Percentiles rank a stretch among this genome's conserved stretches.
Conservation (phyloP, 2,113 vertebrate species). For the Percopsis transmontana region DNA sequence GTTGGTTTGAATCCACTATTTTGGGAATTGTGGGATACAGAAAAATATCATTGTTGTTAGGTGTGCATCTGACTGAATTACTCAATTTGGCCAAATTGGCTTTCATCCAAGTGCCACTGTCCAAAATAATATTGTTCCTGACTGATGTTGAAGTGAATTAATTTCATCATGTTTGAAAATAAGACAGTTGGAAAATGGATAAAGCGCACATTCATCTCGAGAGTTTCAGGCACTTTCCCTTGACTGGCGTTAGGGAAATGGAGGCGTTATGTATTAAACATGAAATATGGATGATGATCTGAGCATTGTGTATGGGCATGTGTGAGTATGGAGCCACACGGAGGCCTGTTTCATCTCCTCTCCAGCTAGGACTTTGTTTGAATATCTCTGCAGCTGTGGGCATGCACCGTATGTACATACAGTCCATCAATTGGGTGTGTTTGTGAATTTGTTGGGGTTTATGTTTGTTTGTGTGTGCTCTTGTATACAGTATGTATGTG, state of each 20-base stretch:
- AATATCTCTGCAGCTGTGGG: constrained; percentile 31
- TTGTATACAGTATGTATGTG: constrained; percentile 32
- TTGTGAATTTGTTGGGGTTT: constrained; percentile 36
- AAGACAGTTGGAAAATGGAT: constrained; percentile 34
- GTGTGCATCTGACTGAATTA: too few relatives aligned
- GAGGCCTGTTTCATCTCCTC: constrained; percentile 33
- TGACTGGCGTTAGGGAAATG: constrained; percentile 40
- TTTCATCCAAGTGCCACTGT: too few relatives aligned
- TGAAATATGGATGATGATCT: constrained; percentile 57
- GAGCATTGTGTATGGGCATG: constrained; percentile 32
- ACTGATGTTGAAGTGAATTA: not conserved
- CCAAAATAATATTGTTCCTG: too few relatives aligned
- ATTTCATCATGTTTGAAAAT: not conserved
- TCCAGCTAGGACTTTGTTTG: constrained; percentile 25
- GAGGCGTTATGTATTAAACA: constrained; percentile 50
- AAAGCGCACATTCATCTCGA: constrained; percentile 25
- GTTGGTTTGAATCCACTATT: too few relatives aligned
- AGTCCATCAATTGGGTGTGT: not conserved
- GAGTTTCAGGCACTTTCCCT: not conserved
- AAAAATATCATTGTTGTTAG: too few relatives aligned
- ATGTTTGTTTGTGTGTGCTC: constrained; percentile 38
- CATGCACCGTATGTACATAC: constrained; percentile 1
- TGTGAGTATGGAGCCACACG: constrained; percentile 3
- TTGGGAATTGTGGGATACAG: too few relatives aligned
- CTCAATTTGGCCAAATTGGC: too few relatives aligned